phyloP scores from a whole-genome alignment of 2,113 vertebrate species.

The Centropus bengalensis region DNA sequence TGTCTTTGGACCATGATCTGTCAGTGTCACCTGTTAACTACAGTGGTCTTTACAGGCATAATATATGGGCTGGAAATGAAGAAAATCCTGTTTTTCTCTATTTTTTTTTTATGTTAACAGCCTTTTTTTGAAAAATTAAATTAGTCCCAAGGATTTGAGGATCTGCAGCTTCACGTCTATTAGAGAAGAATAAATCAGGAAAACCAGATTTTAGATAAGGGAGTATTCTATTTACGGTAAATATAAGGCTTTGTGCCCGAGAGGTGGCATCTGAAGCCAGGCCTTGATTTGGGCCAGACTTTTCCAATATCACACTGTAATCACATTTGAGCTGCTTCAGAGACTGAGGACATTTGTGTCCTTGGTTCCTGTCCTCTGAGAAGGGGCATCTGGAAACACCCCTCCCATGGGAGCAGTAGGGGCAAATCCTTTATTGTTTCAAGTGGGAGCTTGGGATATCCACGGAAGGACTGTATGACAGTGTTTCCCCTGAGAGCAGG shows the following conservation, averaged over 20 bases:
- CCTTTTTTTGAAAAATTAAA: slow-evolving; percentile 11
- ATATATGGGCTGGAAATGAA: slow-evolving; percentile 14
- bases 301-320: accelerated
- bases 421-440: not conserved
- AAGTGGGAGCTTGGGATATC: not conserved
- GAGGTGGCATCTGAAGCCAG: not conserved
- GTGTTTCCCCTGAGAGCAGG: not conserved
- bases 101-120: not conserved
- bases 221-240: not conserved
- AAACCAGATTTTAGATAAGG: not conserved
- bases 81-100: not conserved
- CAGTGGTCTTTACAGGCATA: not conserved
- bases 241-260: not conserved
- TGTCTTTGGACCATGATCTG: not conserved
- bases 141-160: not conserved
- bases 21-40: slow-evolving; percentile 38
- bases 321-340: accelerated
- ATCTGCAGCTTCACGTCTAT: not conserved
- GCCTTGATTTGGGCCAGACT: accelerated
- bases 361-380: not conserved
- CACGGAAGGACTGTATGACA: not conserved
- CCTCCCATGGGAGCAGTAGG: not conserved
- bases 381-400: not conserved
- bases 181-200: not conserved
- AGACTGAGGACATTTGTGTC: not conserved